A percentile compares a stretch with the other conserved stretches of the same genome.
Conservation (phyloP, 2,888 invertebrate species). For the Cantharis rufa region DNA sequence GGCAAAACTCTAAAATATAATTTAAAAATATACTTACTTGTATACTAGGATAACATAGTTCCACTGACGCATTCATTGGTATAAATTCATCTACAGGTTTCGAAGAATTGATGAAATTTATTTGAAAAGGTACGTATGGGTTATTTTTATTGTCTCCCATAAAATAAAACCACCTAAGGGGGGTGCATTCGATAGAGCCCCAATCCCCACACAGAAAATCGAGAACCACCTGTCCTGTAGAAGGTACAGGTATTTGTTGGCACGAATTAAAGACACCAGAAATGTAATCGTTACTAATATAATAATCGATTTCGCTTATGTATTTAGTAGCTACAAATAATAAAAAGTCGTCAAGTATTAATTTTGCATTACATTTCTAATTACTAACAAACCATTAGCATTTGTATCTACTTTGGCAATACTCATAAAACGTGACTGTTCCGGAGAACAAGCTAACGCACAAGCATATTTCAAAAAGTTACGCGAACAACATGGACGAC, state of each 20-base stretch:
- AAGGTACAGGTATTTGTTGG: conserved; percentile 76
- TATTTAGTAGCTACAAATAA: conserved; percentile 57
- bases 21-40: conserved; percentile 60
- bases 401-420: conserved; percentile 54
- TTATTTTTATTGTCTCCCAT: conserved; percentile 67
- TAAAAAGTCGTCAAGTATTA: neutral
- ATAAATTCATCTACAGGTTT: conserved; percentile 57
- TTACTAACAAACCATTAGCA: conserved; percentile 20
- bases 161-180: conserved; percentile 70
- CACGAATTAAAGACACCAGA: conserved; percentile 82
- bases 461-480: conserved; percentile 86
- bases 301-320: conserved; percentile 67
- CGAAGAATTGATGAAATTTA: conserved; percentile 66
- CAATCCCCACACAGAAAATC: conserved; percentile 82
- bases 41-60: conserved; percentile 68
- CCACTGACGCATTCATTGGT: conserved; percentile 64
- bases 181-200: conserved; percentile 72
- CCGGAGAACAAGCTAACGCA: conserved; percentile 78
- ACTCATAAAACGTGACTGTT: conserved; percentile 75
- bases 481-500: conserved; percentile 87
- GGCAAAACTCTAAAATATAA: neutral
- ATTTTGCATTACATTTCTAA: neutral
- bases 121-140: conserved; percentile 74
- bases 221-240: conserved; percentile 75
- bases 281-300: conserved; percentile 72